These are phyloP conservation scores for Nicator chloris DNA, from an alignment of 2,113 vertebrate species.

Conservation along the genomic window DNA sequence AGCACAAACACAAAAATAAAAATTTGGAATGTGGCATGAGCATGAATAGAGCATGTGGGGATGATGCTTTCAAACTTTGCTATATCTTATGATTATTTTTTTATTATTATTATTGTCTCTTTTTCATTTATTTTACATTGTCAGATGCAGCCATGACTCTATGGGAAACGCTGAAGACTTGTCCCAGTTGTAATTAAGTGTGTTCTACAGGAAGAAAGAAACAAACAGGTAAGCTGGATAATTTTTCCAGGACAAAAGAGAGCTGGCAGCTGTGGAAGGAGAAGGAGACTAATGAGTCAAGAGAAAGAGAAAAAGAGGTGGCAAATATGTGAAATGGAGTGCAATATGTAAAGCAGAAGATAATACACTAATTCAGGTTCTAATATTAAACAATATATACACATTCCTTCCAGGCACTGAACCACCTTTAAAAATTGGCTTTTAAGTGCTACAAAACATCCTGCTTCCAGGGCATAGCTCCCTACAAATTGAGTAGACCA, in stretches of 20 bases:
- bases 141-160: neutral
- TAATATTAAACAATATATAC: neutral
- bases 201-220: neutral
- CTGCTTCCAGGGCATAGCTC: neutral
- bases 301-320: neutral
- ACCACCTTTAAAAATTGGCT: neutral
- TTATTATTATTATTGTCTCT: neutral
- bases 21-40: rapidly evolving
- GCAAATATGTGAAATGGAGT: neutral
- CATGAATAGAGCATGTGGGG: neutral
- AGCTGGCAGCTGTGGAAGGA: neutral
- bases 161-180: neutral
- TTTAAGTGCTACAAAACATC: neutral
- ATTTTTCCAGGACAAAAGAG: neutral
- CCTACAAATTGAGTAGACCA: neutral
- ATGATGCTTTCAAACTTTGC: neutral
- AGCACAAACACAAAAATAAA: neutral
- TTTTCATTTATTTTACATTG: neutral
- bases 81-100: neutral
- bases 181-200: neutral
- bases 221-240: neutral
- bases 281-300: neutral
- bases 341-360: neutral
- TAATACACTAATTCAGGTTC: neutral
- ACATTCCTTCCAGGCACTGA: neutral